Evolutionary conservation across 2,113 vertebrate genomes (phyloP).

Genomic region (Elephas maximus): DNA sequence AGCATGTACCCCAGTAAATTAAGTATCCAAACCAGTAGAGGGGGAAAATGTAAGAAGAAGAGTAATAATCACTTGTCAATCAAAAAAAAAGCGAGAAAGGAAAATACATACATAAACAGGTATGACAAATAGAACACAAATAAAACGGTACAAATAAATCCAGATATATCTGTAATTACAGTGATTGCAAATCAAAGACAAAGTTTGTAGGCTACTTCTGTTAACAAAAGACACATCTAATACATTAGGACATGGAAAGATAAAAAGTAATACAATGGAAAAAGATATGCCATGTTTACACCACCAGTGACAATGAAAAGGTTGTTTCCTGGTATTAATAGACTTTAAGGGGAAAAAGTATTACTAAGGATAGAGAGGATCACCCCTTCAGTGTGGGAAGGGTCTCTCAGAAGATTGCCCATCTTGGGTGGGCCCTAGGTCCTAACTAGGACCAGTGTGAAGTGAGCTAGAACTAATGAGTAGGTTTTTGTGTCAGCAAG

Average conservation of each 20-base stretch:
- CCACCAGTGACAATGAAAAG: not conserved
- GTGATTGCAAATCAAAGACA: no score
- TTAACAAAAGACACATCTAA: no score
- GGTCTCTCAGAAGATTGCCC: not conserved
- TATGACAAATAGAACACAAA: not conserved
- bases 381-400: not conserved
- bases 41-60: not conserved
- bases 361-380: not conserved
- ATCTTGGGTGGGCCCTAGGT: not conserved
- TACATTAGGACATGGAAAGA: not conserved
- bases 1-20: not conserved
- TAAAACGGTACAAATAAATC: not conserved
- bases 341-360: not conserved
- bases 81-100: not conserved
- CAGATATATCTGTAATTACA: not conserved
- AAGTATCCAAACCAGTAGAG: not conserved
- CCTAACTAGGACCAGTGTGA: not conserved
- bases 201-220: no score
- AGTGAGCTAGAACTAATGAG: not conserved
- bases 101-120: not conserved
- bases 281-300: not conserved
- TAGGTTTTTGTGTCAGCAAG: not conserved
- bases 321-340: not conserved
- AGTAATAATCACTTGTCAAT: not conserved
- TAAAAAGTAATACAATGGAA: not conserved